A percentile compares a stretch with the other conserved stretches of the same genome.
phyloP scores from a whole-genome alignment of 2,888 invertebrate species.

The Ischnura elegans region DNA sequence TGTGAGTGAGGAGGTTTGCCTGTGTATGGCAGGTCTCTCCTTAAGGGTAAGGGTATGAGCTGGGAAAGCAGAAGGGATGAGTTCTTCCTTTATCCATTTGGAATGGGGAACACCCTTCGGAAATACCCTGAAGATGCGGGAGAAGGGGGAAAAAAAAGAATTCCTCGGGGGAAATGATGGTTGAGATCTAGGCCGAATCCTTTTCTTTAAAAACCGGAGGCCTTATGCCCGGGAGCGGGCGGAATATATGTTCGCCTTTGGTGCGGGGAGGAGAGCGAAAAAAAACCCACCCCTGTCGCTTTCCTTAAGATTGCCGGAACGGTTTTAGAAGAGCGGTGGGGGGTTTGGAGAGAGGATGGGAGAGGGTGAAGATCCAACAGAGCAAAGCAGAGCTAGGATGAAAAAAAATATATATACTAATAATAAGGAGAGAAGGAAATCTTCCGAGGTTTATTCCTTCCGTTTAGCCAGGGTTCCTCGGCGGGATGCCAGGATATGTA shows the following conservation, averaged over 20 bases:
- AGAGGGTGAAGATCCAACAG: too few species aligned
- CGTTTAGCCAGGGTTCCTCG: background rate
- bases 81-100: background rate
- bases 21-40: too few species aligned
- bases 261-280: too few species aligned
- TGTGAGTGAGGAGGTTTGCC: background rate
- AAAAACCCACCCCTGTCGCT: background rate
- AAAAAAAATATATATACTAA: background rate
- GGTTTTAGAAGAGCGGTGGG: background rate
- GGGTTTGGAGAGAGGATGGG: background rate
- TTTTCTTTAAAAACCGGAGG: background rate
- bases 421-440: background rate
- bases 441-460: slow-evolving; percentile 17
- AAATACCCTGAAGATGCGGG: background rate
- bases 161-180: slow-evolving; percentile 31
- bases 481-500: background rate
- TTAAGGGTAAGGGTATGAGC: too few species aligned
- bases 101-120: background rate
- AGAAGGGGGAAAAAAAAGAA: background rate
- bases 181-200: slow-evolving; percentile 31
- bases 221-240: background rate
- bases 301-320: background rate
- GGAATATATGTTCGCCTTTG: slow-evolving; percentile 20
- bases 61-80: background rate
- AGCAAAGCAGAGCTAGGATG: too few species aligned